Conservation (phyloP, 2,113 vertebrate species). For the Onychorhynchus coronatus region DNA sequence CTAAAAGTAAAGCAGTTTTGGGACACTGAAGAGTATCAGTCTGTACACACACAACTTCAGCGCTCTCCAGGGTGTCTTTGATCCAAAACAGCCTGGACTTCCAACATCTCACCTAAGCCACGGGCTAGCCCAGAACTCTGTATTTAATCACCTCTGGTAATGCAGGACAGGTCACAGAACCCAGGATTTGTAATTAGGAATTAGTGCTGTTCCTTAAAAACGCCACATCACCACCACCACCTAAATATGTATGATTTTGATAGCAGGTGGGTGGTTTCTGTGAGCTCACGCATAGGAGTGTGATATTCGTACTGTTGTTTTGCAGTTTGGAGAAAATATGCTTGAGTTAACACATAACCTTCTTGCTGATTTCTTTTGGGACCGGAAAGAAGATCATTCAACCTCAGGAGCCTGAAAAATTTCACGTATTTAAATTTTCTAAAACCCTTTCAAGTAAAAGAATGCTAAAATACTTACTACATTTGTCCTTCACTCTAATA, state of each 20-base stretch:
- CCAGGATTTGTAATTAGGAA: not conserved
- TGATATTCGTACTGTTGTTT: not conserved
- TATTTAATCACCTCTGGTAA: not conserved
- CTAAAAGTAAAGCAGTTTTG: not conserved
- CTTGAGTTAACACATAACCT: not conserved
- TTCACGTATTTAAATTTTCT: not conserved
- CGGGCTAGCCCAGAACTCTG: not conserved
- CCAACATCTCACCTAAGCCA: not conserved
- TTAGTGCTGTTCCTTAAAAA: not conserved
- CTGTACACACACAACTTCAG: not conserved
- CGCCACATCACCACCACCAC: not conserved
- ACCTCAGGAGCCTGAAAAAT: not conserved
- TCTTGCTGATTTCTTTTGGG: not conserved
- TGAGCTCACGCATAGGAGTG: not conserved
- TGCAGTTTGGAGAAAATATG: not conserved
- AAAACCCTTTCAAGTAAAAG: not conserved
- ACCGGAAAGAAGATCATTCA: not conserved
- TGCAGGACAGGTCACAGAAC: not conserved
- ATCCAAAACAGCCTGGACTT: not conserved
- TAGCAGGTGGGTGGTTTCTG: not conserved
- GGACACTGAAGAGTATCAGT: not conserved
- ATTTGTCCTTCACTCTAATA: not conserved
- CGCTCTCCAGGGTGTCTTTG: not conserved
- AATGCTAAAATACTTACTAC: not conserved
- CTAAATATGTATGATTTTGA: not conserved